Base-by-base conservation (phyloP, 2,113 vertebrate genomes). In the Hippolais icterina region DNA sequence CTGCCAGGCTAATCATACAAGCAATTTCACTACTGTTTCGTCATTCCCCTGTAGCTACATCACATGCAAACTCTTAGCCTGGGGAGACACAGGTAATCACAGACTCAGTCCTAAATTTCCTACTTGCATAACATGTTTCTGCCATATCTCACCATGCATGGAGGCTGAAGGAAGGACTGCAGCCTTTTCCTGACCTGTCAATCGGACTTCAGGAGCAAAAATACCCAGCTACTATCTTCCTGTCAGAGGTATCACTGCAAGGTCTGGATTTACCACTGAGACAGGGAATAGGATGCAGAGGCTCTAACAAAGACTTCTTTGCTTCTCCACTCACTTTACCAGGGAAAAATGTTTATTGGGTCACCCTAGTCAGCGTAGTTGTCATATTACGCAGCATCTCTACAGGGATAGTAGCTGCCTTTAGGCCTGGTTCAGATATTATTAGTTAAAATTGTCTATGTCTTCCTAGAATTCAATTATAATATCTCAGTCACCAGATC, bases 71-170 rank as follows among this genome's bases (percentile, higher is more conserved):
- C 66, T 76, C 57, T 64, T 80, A 77, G 68, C 79, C 85, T 88
- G 82, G 52, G 41, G 85, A 86, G 31, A 63, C 47, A 33, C 50
- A 83, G 68, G 57, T 93, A 92, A 96, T 88, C 87, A 91, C 54
- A 96, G 80, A 70, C 50, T 94, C 68, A 71, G 61, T 66, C 83
- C 52, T 83, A 56, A 83, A 83, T 81, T 96, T 96, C 64, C 76
- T 91, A 10, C 39, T 90, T 68, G 37, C 39, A 63, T 31, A 33
- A 27, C 68, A 4, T 78, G 37, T 74, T 93, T 93, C 63, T 93
- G n/a, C 52, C 41, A 8, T 59, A 56, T 44, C 74, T 76, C 23
- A 42, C 46, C 52, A 11, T 29, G 47, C 31, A 15, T 27, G 54
- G 83, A 70, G 46, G 42, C 18, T 33, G 52, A 37, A 41, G 64